phyloP scores from a whole-genome alignment of 2,113 vertebrate genomes.

The Meles meles region DNA sequence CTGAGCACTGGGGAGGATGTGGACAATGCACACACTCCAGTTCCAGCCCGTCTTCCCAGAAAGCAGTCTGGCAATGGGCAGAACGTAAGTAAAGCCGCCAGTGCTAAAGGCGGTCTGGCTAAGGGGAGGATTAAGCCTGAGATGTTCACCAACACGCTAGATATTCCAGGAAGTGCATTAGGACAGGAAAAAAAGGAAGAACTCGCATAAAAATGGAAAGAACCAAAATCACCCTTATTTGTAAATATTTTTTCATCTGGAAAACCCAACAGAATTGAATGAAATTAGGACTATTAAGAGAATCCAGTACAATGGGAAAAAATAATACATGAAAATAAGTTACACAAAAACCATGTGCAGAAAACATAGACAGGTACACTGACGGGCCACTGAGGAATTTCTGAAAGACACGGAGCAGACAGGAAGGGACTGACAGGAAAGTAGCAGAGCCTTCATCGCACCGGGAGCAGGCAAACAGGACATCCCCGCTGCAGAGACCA shows the following conservation, averaged over 20 bases:
- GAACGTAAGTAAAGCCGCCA: neutral
- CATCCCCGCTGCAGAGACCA: too few species aligned
- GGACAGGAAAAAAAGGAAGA: neutral
- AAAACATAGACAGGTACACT: neutral
- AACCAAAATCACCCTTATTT: slow-evolving; percentile 4
- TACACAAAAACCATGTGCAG: neutral
- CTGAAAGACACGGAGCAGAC: neutral
- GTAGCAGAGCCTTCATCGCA: neutral
- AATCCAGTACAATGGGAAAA: slow-evolving; percentile 27
- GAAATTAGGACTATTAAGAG: slow-evolving; percentile 6
- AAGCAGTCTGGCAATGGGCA: neutral
- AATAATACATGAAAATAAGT: neutral
- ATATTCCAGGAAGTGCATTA: neutral
- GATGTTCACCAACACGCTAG: neutral
- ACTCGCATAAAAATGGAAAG: neutral
- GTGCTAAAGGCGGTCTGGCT: neutral
- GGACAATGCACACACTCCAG: neutral
- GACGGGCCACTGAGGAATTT: neutral
- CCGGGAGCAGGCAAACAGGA: neutral
- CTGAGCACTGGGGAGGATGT: neutral
- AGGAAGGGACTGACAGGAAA: neutral
- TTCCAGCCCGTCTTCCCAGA: neutral
- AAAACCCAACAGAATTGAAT: slow-evolving; percentile 9
- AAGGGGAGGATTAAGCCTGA: neutral
- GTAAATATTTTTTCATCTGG: neutral